phyloP scores from a whole-genome alignment of 2,797 vertebrate species.

The Acrossocheilus fasciatus region DNA sequence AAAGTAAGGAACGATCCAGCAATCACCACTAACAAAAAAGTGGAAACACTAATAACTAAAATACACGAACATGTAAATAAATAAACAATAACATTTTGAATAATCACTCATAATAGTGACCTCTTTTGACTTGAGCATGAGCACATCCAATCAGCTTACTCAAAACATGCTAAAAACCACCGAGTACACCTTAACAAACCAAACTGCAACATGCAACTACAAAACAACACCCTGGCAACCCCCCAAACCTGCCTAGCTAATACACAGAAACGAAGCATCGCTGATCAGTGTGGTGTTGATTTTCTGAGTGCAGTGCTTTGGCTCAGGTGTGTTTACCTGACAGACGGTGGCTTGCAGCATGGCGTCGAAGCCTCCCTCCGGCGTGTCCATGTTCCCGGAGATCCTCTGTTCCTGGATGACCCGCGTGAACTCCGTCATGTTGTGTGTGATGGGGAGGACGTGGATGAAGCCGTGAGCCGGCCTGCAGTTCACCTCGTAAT shows the following conservation, averaged over 20 bases:
- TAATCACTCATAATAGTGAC: not conserved
- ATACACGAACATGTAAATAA: not conserved
- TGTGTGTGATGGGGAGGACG: constrained; percentile 89
- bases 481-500: constrained; percentile 90
- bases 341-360: constrained; percentile 97
- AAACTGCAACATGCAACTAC: too few relatives aligned
- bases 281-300: too few relatives aligned
- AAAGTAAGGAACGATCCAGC: not conserved
- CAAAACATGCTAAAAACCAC: too few relatives aligned
- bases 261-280: too few relatives aligned
- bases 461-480: constrained; percentile 96
- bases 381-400: constrained; percentile 96
- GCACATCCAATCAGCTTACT: not conserved
- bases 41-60: not conserved
- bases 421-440: constrained; percentile 92
- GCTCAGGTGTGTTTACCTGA: constrained; percentile 78
- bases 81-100: not conserved
- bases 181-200: too few relatives aligned
- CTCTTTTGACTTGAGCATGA: not conserved
- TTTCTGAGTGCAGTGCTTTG: not conserved
- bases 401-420: constrained; percentile 92
- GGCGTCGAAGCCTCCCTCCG: constrained; percentile 94
- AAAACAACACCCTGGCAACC: too few relatives aligned
- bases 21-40: not conserved
- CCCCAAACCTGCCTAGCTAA: too few relatives aligned